Percentiles rank a stretch among this genome's conserved stretches.
phyloP scores from a whole-genome alignment of 2,113 vertebrate species.

The Tachysurus fulvidraco region DNA sequence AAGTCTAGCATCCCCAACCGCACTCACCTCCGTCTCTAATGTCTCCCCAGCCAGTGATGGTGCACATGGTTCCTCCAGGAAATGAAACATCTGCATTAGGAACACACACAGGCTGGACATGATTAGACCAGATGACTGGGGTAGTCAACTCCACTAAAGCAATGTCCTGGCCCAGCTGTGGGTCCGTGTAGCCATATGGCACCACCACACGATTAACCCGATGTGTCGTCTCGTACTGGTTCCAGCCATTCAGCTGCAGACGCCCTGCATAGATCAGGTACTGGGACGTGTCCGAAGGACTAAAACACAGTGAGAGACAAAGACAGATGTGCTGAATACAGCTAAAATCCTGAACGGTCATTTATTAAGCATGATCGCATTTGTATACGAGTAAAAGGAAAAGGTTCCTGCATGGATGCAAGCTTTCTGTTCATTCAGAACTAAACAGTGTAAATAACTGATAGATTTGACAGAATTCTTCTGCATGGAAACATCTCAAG shows the following conservation, averaged over 20 bases:
- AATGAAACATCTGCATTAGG: constrained; percentile 62
- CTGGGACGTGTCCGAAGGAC: constrained; percentile 45
- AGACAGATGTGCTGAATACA: no score
- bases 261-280: constrained; percentile 71
- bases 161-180: constrained; percentile 67
- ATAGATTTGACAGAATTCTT: background rate
- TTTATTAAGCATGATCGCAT: background rate
- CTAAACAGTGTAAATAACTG: background rate
- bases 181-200: constrained; percentile 67
- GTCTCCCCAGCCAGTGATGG: constrained; percentile 77
- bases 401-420: background rate
- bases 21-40: constrained; percentile 64
- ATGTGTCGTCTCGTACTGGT: constrained; percentile 31
- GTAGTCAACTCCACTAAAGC: constrained; percentile 67
- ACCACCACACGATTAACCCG: constrained; percentile 61
- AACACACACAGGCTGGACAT: constrained; percentile 68
- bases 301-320: constrained; percentile 33
- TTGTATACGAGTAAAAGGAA: background rate
- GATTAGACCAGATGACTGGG: constrained; percentile 63
- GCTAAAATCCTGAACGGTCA: no score
- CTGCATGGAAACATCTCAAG: background rate
- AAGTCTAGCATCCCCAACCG: background rate
- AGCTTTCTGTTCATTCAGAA: background rate
- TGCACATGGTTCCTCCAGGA: constrained; percentile 61
- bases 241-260: constrained; percentile 56